Conservation (phyloP, 2,888 invertebrate genomes). For the Cotesia congregata region DNA sequence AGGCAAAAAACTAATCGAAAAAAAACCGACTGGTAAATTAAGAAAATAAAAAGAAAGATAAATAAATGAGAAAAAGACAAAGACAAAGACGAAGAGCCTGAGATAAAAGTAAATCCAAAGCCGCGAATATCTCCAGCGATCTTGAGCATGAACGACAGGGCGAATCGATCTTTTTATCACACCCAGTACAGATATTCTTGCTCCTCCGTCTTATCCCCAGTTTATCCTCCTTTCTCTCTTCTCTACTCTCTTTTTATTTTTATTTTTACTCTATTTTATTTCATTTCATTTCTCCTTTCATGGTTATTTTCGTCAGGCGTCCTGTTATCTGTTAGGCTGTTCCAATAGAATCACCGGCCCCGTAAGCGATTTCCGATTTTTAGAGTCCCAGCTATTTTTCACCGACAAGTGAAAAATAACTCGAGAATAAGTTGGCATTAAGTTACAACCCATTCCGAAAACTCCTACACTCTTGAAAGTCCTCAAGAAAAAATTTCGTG, state of each 20-base stretch:
- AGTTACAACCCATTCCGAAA: slow-evolving; percentile 36
- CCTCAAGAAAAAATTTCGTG: background rate
- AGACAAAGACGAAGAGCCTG: slow-evolving; percentile 11
- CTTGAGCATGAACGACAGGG: slow-evolving; percentile 50
- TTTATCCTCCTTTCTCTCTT: slow-evolving; percentile 35
- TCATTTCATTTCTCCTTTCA: slow-evolving; percentile 32
- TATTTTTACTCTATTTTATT: slow-evolving; percentile 27
- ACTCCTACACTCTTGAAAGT: slow-evolving; percentile 32
- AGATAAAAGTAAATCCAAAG: slow-evolving; percentile 34
- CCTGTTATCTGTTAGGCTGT: slow-evolving; percentile 39
- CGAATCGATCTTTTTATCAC: slow-evolving; percentile 59
- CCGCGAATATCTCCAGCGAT: slow-evolving; percentile 35
- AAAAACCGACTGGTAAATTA: background rate
- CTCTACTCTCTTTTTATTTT: slow-evolving; percentile 26
- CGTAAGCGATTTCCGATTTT: slow-evolving; percentile 67
- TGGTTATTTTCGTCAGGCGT: slow-evolving; percentile 24
- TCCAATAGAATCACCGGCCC: slow-evolving; percentile 39
- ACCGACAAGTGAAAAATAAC: slow-evolving; percentile 64
- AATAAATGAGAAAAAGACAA: background rate
- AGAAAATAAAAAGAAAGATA: background rate
- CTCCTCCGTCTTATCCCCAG: slow-evolving; percentile 22
- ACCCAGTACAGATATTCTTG: slow-evolving; percentile 31
- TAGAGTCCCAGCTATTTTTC: slow-evolving; percentile 63
- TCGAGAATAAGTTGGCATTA: slow-evolving; percentile 58
- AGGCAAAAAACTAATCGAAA: background rate